Percentiles rank a stretch among this genome's conserved stretches.
phyloP scores from a whole-genome alignment of 2,113 vertebrate species.

The Ranitomeya imitator region DNA sequence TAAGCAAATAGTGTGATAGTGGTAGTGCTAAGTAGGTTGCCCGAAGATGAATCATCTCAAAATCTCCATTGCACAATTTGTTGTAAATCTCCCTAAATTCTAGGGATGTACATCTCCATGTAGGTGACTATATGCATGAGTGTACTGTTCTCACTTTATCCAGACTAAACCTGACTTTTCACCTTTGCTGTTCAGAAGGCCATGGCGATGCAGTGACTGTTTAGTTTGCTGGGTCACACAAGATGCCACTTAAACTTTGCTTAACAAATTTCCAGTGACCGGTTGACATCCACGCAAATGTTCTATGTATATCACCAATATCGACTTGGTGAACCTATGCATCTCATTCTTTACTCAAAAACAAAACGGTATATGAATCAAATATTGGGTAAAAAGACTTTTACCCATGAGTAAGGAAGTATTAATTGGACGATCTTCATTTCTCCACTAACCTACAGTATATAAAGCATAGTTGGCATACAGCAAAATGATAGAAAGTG shows the following conservation, averaged over 20 bases:
- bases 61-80: too few relatives aligned
- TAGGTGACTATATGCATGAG: too few relatives aligned
- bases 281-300: constrained; percentile 48
- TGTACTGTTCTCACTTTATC: not conserved
- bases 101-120: not conserved
- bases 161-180: not conserved
- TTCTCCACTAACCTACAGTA: not conserved
- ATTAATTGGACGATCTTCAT: too few relatives aligned
- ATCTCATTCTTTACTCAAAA: not conserved
- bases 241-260: constrained; percentile 51
- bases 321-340: not conserved
- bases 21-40: too few relatives aligned
- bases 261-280: constrained; percentile 52
- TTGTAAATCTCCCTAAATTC: not conserved
- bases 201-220: constrained; percentile 16
- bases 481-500: not conserved
- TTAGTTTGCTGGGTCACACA: constrained; percentile 49
- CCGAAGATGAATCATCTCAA: too few relatives aligned
- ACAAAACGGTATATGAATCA: not conserved
- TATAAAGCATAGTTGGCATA: not conserved
- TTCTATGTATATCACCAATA: constrained; percentile 34
- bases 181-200: not conserved
- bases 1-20: too few relatives aligned
- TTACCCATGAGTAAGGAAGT: not conserved
- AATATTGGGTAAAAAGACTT: not conserved